Conservation (phyloP, 2,888 invertebrate genomes). For the Lasioglossum zephyrum region DNA sequence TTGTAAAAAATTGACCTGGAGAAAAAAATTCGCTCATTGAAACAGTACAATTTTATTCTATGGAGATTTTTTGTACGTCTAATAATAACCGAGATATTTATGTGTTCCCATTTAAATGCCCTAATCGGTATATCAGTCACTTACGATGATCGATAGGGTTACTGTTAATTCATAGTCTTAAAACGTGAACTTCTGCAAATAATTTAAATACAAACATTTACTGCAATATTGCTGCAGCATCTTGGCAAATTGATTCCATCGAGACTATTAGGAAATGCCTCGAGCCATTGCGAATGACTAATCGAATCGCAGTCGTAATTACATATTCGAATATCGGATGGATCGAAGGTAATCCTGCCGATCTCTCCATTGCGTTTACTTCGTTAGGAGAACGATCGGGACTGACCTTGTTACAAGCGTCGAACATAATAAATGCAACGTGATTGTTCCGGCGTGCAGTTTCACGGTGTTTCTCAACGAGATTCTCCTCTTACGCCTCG, state of each 20-base stretch:
- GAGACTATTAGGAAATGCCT: background rate
- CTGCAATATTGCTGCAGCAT: background rate
- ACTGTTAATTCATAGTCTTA: no score
- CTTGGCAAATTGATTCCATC: background rate
- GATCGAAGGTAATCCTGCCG: background rate
- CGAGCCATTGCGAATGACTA: background rate
- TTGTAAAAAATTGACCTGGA: no score
- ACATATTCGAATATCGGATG: background rate
- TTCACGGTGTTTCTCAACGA: constrained; percentile 12
- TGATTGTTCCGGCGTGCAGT: constrained; percentile 17
- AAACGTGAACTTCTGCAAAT: no score
- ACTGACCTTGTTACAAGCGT: constrained; percentile 1
- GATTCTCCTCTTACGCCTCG: constrained; percentile 27
- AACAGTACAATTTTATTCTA: no score
- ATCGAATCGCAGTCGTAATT: background rate
- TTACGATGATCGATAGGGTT: no score
- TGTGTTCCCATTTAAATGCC: no score
- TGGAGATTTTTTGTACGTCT: no score
- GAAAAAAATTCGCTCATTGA: no score
- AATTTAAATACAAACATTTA: no score
- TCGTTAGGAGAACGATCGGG: background rate
- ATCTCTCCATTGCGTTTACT: background rate
- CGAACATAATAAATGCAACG: background rate
- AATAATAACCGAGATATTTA: no score
- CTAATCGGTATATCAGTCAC: no score